Conservation (phyloP, 1,140 invertebrate species). For the Homarus americanus region DNA sequence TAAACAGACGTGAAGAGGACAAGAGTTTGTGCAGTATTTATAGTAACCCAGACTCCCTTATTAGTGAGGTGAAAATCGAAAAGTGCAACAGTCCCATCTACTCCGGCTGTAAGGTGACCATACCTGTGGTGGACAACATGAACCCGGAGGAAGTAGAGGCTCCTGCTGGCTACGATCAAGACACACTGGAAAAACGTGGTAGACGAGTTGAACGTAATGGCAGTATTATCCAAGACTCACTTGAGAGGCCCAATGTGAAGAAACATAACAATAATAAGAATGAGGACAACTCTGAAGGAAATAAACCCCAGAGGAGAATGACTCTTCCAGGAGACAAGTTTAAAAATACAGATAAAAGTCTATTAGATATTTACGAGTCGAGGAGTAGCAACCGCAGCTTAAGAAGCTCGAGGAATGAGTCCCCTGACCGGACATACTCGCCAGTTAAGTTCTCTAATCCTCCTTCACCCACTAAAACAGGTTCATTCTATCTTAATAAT, state of each 20-base stretch:
- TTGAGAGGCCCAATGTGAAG: constrained; percentile 57
- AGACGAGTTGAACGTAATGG: constrained; percentile 41
- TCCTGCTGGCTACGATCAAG: constrained; percentile 88
- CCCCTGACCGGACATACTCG: constrained; percentile 20
- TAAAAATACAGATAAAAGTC: constrained; percentile 40
- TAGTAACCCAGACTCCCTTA: constrained; percentile 54
- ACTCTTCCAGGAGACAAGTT: constrained; percentile 19
- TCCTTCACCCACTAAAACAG: not conserved
- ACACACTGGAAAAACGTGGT: constrained; percentile 84
- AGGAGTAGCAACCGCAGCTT: constrained; percentile 55
- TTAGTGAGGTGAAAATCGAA: constrained; percentile 81
- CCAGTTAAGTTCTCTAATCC: constrained; percentile 20
- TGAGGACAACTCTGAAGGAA: constrained; percentile 10
- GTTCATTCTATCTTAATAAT: constrained; percentile 52
- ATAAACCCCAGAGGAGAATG: constrained; percentile 37
- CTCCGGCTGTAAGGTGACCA: constrained; percentile 82
- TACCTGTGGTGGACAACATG: constrained; percentile 87
- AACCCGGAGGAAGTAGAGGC: constrained; percentile 85
- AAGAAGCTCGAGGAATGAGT: constrained; percentile 14
- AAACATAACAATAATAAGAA: constrained; percentile 45
- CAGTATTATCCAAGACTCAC: constrained; percentile 49
- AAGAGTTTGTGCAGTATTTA: constrained; percentile 75
- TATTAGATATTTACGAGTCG: constrained; percentile 65
- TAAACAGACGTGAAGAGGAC: not conserved
- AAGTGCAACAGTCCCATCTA: constrained; percentile 78